These are phyloP conservation scores for Stenchaetothrips biformis DNA, from an alignment of 2,888 invertebrate species.

Conservation along the genomic window DNA sequence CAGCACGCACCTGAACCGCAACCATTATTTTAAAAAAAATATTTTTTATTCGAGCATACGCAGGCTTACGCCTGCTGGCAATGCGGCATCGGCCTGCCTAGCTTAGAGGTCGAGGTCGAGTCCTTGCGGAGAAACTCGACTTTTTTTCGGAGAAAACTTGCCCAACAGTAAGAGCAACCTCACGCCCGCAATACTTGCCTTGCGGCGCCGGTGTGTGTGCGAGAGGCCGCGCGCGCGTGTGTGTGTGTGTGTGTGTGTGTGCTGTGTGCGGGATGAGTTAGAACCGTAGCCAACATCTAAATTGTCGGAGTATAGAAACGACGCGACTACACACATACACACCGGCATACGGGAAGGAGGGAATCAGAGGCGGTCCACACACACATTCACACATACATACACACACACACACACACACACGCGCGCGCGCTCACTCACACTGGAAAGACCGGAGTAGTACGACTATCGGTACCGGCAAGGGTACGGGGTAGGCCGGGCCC, in stretches of 20 bases:
- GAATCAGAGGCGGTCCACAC: neutral
- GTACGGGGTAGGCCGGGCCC: neutral
- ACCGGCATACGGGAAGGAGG: neutral
- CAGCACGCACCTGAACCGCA: too few species aligned
- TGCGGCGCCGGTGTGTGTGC: too few species aligned
- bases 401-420: neutral
- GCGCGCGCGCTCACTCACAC: neutral
- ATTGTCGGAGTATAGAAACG: constrained; percentile 6
- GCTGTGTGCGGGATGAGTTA: neutral
- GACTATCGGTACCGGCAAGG: constrained; percentile 11
- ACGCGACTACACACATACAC: neutral
- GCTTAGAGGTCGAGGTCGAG: too few species aligned
- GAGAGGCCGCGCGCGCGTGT: too few species aligned
- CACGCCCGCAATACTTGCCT: too few species aligned
- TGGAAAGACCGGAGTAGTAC: neutral
- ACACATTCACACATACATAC: neutral
- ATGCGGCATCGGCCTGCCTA: too few species aligned
- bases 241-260: neutral
- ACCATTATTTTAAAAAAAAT: too few species aligned
- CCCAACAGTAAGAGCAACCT: too few species aligned
- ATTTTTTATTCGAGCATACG: too few species aligned
- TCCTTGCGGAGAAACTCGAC: too few species aligned
- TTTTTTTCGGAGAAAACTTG: too few species aligned
- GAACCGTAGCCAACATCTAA: constrained; percentile 1
- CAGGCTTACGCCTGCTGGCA: too few species aligned